Evolutionary conservation across 1,140 invertebrate genomes (phyloP), one percentile per base, ranked within the genome.

Genomic region (Matsumurasca onukii): DNA sequence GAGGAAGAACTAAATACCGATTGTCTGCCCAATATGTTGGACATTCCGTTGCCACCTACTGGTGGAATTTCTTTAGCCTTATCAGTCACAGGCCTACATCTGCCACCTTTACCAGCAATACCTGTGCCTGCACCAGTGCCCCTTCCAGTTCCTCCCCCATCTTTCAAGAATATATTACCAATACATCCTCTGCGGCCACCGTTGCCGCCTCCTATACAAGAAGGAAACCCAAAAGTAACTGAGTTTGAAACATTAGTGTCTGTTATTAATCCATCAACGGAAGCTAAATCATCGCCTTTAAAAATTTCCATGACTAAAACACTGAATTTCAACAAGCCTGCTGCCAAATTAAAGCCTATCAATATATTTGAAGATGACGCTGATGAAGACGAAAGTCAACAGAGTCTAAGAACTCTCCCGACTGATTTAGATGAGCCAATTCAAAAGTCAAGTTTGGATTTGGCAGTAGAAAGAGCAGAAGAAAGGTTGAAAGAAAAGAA

Each of bases 311-410:
- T 34, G 13, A 34, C 31, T 5, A 45, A 45, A 34, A 63, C 31
- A 24, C n/a, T 63, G 27, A 31, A 59, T 24, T 59, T 61, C 30
- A 39, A 49, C 15, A 68, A 68, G n/a, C 57, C 57, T 13, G 2
- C 24, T 20, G 24, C 48, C 12, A 59, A 68, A 63, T 22, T 68
- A 29, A 61, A 63, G 27, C 52, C 30, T 29, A 27, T 59, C 17
- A 62, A 68, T 31, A 68, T 68, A 24, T 68, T 68, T 63, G 67
- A 68, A 22, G 59, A 68, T 45, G 64, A 66, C 31, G 49, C 51
- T 52, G 39, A 48, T 17, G 67, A 68, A 15, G 57, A 68, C n/a
- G 52, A 39, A 25, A 63, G 39, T 31, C 48, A 59, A 59, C 55
- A 59, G 24, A 27, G 61, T 30, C 13, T 22, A 30, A 34, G 29